Percentiles rank a stretch among this genome's conserved stretches.
These are phyloP conservation scores for Pycnomerus fuliginosus DNA, from an alignment of 2,888 invertebrate genomes.

Conservation along the genomic window DNA sequence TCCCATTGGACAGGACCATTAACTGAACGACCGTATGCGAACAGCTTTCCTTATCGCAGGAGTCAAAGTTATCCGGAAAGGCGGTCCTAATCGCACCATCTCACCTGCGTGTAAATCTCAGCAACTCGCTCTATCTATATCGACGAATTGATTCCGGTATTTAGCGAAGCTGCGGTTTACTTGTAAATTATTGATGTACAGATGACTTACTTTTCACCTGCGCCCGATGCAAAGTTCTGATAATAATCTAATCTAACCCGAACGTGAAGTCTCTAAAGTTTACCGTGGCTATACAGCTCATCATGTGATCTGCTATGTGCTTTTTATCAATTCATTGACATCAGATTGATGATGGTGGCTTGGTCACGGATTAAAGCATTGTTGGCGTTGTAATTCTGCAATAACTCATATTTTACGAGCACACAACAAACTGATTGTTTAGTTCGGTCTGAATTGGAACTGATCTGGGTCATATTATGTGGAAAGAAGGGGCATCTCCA, in stretches of 20 bases:
- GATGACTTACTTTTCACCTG: no score
- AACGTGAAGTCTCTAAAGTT: no score
- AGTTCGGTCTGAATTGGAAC: slow-evolving; percentile 13
- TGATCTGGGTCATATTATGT: slow-evolving; percentile 21
- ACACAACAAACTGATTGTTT: slow-evolving; percentile 24
- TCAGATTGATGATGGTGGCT: not conserved
- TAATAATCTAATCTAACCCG: no score
- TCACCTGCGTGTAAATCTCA: slow-evolving; percentile 15
- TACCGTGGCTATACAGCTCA: no score
- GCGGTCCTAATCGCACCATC: no score
- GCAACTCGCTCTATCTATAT: slow-evolving; percentile 11
- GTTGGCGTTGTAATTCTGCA: slow-evolving; percentile 4
- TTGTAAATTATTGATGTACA: no score
- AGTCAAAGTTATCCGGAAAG: slow-evolving; percentile 4
- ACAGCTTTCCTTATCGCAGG: slow-evolving; percentile 11
- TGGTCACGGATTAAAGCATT: not conserved
- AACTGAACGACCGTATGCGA: slow-evolving; percentile 10
- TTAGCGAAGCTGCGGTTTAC: no score
- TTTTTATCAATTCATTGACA: no score
- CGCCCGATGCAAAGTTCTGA: no score
- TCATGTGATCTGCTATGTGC: no score
- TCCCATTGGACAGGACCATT: slow-evolving; percentile 14
- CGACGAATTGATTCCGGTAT: no score
- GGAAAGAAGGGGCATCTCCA: slow-evolving; percentile 14
- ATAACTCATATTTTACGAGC: slow-evolving; percentile 23